Evolutionary conservation across 1,140 invertebrate genomes (phyloP).

Genomic region (Fopius arisanus): DNA sequence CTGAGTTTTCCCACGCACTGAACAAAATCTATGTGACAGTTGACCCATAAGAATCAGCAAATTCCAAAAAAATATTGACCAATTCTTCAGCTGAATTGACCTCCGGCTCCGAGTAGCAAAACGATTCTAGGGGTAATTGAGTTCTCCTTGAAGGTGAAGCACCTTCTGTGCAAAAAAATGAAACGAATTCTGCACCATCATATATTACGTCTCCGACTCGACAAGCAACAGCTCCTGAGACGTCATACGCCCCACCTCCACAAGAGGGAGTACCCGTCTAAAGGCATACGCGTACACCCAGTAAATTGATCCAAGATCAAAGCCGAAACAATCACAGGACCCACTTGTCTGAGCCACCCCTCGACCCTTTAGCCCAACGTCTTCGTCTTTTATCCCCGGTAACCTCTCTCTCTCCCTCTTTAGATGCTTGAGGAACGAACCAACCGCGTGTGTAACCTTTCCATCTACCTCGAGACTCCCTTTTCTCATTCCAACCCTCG

Average conservation of each 20-base stretch:
- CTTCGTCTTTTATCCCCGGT: conserved; percentile 21
- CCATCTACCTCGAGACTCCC: conserved; percentile 34
- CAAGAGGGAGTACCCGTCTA: neutral
- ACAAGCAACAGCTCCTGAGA: neutral
- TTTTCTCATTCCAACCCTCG: conserved; percentile 31
- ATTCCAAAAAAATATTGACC: too few species aligned
- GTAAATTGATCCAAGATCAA: conserved; percentile 67
- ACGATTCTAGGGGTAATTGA: too few species aligned
- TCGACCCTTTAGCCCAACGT: conserved; percentile 37
- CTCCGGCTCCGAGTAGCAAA: too few species aligned
- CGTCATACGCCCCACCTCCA: neutral
- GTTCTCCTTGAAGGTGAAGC: neutral
- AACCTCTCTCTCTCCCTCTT: neutral
- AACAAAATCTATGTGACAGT: too few species aligned
- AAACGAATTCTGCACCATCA: neutral
- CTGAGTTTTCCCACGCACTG: too few species aligned
- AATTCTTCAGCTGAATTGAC: too few species aligned
- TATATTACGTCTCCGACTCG: neutral
- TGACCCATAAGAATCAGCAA: too few species aligned
- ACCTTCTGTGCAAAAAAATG: neutral
- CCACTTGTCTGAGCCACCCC: conserved; percentile 43
- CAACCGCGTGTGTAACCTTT: conserved; percentile 60
- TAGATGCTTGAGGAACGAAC: conserved; percentile 26
- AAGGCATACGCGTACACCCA: conserved; percentile 52
- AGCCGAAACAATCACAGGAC: conserved; percentile 65